phyloP scores from a whole-genome alignment of 2,113 vertebrate species.

The Pluvianellus socialis region DNA sequence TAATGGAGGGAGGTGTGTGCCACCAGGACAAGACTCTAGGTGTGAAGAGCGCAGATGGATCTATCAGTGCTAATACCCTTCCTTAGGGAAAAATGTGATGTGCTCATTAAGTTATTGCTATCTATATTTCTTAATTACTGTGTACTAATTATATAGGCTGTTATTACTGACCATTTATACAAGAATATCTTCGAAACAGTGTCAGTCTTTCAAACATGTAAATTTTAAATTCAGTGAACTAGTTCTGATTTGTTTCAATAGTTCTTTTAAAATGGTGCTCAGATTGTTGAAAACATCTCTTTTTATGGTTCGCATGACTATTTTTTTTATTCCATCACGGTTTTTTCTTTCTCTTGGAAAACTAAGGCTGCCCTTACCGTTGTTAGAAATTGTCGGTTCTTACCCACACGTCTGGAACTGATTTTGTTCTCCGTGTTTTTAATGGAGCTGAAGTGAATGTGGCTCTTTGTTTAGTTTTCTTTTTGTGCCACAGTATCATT shows the following conservation, averaged over 20 bases:
- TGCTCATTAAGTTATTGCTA: slow-evolving; percentile 2
- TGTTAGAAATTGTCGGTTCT: slow-evolving; percentile 22
- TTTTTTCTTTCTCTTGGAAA: slow-evolving; percentile 13
- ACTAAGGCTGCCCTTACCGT: neutral
- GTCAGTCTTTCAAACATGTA: neutral
- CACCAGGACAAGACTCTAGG: neutral
- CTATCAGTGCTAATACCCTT: neutral
- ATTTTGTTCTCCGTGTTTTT: slow-evolving; percentile 10
- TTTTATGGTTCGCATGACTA: neutral
- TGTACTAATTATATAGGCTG: neutral
- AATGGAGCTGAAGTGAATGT: slow-evolving; percentile 46
- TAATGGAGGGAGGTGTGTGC: neutral
- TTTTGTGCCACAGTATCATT: slow-evolving; percentile 24
- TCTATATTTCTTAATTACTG: neutral
- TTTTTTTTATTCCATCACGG: neutral
- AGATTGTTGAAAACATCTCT: neutral
- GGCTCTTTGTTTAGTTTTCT: slow-evolving; percentile 50
- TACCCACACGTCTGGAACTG: slow-evolving; percentile 48
- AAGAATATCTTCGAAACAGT: neutral
- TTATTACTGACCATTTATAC: slow-evolving; percentile 6
- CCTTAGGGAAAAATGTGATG: neutral
- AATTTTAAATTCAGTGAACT: neutral
- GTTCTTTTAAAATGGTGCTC: neutral
- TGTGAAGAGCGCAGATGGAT: neutral
- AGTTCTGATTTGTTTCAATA: neutral